A percentile compares a stretch with the other conserved stretches of the same genome.
Evolutionary conservation across 2,888 invertebrate genomes (phyloP).

Genomic region (Troilus luridus): DNA sequence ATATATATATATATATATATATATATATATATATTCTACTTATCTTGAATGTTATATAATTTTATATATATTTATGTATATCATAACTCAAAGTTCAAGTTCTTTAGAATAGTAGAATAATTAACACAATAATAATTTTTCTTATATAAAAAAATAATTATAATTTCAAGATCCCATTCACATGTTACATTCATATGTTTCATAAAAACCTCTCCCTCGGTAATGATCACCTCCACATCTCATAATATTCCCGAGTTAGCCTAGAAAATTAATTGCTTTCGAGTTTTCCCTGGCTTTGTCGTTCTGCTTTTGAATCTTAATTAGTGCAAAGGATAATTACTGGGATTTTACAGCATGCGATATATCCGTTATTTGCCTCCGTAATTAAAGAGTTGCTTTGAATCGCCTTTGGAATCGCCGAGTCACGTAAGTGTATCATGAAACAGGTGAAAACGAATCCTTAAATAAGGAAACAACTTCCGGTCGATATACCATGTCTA

Average conservation of each 20-base stretch:
- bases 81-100: too few relatives aligned
- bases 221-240: not conserved
- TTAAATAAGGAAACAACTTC: not conserved
- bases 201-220: too few relatives aligned
- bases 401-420: not conserved
- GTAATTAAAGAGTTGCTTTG: not conserved
- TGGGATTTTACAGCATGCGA: not conserved
- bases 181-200: too few relatives aligned
- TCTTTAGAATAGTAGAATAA: too few relatives aligned
- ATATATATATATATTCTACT: too few relatives aligned
- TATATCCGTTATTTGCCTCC: not conserved
- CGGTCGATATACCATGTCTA: too few relatives aligned
- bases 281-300: slow-evolving; percentile 7
- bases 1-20: too few relatives aligned
- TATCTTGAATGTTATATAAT: too few relatives aligned
- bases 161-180: too few relatives aligned
- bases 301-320: slow-evolving; percentile 30
- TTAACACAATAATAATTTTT: too few relatives aligned
- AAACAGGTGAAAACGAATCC: slow-evolving; percentile 16
- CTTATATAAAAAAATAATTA: too few relatives aligned
- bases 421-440: not conserved
- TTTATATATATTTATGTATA: too few relatives aligned
- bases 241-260: not conserved
- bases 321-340: not conserved
- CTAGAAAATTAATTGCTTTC: not conserved